Conservation (phyloP, 2,888 invertebrate genomes). For the Synergus laeviventris region DNA sequence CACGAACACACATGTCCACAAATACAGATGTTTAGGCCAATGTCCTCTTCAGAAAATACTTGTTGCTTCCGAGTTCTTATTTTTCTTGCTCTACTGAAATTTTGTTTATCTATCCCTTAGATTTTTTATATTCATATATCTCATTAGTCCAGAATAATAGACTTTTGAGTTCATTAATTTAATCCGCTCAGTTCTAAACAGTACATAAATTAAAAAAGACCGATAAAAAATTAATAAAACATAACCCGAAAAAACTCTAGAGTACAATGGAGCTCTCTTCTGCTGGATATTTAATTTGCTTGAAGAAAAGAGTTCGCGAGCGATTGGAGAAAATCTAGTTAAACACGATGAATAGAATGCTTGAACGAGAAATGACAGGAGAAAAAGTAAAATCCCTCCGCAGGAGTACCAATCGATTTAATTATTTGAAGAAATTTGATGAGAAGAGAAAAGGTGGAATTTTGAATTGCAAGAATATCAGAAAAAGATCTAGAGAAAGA, state of each 20-base stretch:
- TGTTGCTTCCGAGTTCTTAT: too few species aligned
- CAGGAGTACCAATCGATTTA: slow-evolving; percentile 22
- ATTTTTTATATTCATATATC: too few species aligned
- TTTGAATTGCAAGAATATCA: background rate
- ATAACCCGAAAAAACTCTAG: background rate
- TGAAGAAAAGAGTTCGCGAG: slow-evolving; percentile 17
- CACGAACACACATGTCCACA: slow-evolving; percentile 35
- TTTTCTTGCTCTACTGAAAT: too few species aligned
- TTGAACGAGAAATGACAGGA: background rate
- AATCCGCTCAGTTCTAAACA: too few species aligned
- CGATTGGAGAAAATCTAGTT: slow-evolving; percentile 17
- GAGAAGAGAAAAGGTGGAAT: background rate
- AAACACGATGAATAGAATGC: slow-evolving; percentile 7
- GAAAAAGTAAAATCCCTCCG: background rate
- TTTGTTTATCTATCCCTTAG: too few species aligned
- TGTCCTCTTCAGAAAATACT: too few species aligned
- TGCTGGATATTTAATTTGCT: background rate
- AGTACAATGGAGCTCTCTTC: background rate
- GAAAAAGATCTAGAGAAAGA: background rate
- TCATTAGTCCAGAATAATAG: too few species aligned
- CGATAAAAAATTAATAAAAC: background rate
- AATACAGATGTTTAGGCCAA: slow-evolving; percentile 8
- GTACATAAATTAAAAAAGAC: background rate
- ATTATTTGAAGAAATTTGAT: slow-evolving; percentile 18
- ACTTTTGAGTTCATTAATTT: too few species aligned